These are phyloP conservation scores for Indri indri DNA, from an alignment of 2,113 vertebrate genomes.

Conservation along the genomic window DNA sequence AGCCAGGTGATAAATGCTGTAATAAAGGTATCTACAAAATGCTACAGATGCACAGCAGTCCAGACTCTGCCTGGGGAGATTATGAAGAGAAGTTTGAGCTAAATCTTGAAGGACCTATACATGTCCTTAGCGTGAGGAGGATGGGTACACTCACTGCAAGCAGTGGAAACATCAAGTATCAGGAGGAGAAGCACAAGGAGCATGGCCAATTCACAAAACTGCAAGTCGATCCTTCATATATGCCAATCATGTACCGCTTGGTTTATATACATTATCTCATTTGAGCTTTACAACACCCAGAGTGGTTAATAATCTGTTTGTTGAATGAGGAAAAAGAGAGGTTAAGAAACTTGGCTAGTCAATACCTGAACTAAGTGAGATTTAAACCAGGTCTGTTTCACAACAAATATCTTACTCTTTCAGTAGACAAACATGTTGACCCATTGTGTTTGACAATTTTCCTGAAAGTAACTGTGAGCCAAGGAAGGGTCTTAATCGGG, in stretches of 20 bases:
- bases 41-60: background rate
- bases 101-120: background rate
- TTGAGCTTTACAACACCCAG: background rate
- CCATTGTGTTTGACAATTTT: background rate
- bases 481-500: background rate
- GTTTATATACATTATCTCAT: background rate
- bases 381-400: constrained; percentile 27
- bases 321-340: background rate
- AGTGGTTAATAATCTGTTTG: background rate
- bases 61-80: background rate
- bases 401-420: constrained; percentile 11
- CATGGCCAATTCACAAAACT: background rate
- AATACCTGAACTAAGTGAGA: background rate
- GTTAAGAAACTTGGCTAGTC: background rate
- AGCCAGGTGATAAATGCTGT: background rate
- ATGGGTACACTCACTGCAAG: background rate
- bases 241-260: background rate
- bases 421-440: background rate
- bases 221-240: background rate
- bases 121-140: background rate
- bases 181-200: background rate
- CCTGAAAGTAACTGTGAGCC: constrained; percentile 19
- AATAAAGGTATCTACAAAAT: background rate
- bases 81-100: background rate
- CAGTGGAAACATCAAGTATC: background rate